These are phyloP conservation scores for Urocynchramus pylzowi DNA, from an alignment of 2,113 vertebrate species.

Conservation along the genomic window DNA sequence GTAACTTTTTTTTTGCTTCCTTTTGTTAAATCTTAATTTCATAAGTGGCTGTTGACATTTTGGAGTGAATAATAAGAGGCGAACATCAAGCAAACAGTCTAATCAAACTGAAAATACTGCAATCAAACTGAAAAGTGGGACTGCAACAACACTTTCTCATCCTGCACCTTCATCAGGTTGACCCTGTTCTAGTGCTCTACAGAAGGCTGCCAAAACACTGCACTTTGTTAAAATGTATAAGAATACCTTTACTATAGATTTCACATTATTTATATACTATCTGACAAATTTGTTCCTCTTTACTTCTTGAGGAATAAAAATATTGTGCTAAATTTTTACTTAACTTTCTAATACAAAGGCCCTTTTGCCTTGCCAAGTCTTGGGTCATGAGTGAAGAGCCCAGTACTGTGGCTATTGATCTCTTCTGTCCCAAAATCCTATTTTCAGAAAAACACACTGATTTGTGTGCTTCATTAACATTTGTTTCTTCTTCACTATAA, in stretches of 20 bases:
- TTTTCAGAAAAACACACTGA: not conserved
- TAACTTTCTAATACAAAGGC: not conserved
- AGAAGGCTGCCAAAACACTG: not conserved
- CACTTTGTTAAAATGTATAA: not conserved
- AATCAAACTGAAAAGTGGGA: not conserved
- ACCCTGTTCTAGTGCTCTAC: not conserved
- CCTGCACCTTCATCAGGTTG: not conserved
- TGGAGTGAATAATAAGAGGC: not conserved
- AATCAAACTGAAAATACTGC: not conserved
- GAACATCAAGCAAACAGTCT: not conserved
- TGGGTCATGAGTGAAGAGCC: not conserved
- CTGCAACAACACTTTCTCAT: not conserved
- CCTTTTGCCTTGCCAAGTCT: not conserved
- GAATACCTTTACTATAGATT: not conserved
- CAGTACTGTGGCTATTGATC: not conserved
- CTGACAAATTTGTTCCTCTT: not conserved
- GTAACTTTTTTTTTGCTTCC: not conserved
- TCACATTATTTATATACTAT: not conserved
- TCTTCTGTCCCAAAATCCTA: not conserved
- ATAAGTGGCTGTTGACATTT: not conserved
- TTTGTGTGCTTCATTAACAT: conserved; percentile 16
- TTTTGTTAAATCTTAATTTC: conserved; percentile 1
- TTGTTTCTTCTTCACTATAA: not conserved
- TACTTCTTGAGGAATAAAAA: not conserved
- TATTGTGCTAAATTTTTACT: not conserved